These are phyloP conservation scores for Urosaurus nigricauda DNA, from an alignment of 2,797 vertebrate genomes.

Conservation along the genomic window DNA sequence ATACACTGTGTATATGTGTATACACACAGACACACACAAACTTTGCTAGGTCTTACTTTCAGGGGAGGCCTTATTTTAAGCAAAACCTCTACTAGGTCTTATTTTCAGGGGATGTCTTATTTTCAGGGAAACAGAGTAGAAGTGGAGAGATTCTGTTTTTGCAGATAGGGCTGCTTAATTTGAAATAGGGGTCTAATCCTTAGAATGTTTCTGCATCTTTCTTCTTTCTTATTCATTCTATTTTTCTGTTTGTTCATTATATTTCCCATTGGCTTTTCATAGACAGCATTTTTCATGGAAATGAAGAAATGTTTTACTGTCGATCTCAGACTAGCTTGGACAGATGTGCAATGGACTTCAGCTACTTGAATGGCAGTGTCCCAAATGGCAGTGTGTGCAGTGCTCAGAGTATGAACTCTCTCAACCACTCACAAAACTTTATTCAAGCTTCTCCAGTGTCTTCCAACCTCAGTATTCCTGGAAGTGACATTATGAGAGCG, in stretches of 20 bases:
- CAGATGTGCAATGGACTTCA: constrained; percentile 85
- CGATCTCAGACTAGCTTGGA: constrained; percentile 95
- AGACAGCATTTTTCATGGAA: constrained; percentile 96
- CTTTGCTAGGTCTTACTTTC: no score
- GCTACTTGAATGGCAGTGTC: constrained; percentile 88
- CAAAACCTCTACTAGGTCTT: no score
- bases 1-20: no score
- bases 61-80: no score
- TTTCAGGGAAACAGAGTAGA: no score
- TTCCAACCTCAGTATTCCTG: constrained; percentile 94
- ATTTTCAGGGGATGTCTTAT: no score
- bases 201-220: neutral
- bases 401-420: constrained; percentile 93
- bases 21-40: no score
- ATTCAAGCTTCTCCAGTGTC: constrained; percentile 92
- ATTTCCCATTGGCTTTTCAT: neutral
- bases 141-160: neutral
- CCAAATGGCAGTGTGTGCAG: constrained; percentile 96
- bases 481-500: constrained; percentile 93
- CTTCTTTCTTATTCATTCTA: constrained; percentile 11
- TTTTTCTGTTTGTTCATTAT: constrained; percentile 18
- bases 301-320: constrained; percentile 88
- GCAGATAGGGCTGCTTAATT: neutral
- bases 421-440: constrained; percentile 93
- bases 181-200: constrained; percentile 11